Percentiles rank a stretch among this genome's conserved stretches.
Conservation (phyloP, 2,888 invertebrate genomes). For the Acrobasis consociella region DNA sequence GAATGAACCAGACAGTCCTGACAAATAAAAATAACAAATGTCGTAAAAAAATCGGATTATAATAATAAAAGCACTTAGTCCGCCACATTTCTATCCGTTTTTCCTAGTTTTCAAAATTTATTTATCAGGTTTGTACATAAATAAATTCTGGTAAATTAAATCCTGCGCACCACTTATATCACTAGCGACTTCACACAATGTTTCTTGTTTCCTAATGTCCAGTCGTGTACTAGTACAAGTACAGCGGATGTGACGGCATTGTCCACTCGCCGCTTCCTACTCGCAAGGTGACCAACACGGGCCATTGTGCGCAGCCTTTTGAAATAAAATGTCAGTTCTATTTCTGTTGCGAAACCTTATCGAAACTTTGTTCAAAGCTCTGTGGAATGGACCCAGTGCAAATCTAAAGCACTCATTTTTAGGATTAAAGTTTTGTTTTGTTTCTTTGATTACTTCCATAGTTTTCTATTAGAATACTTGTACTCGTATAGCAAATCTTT, state of each 20-base stretch:
- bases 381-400: neutral
- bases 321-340: conserved; percentile 18
- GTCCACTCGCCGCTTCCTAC: conserved; percentile 17
- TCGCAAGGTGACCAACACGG: conserved; percentile 15
- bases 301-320: conserved; percentile 17
- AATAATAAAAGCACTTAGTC: too few relatives aligned
- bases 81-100: too few relatives aligned
- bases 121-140: too few relatives aligned
- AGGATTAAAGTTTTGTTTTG: too few relatives aligned
- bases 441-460: too few relatives aligned
- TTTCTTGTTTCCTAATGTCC: conserved; percentile 16
- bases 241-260: conserved; percentile 19
- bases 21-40: too few relatives aligned
- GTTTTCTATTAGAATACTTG: too few relatives aligned
- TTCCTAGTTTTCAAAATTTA: too few relatives aligned
- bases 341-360: conserved; percentile 16
- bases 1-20: too few relatives aligned
- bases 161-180: neutral
- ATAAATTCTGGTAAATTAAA: too few relatives aligned
- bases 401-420: neutral
- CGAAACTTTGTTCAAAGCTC: conserved; percentile 2
- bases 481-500: too few relatives aligned
- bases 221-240: neutral
- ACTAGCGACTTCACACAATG: neutral
- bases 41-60: too few relatives aligned